Base-by-base conservation (phyloP, 2,888 invertebrate genomes). In the Aphrophora alni region DNA sequence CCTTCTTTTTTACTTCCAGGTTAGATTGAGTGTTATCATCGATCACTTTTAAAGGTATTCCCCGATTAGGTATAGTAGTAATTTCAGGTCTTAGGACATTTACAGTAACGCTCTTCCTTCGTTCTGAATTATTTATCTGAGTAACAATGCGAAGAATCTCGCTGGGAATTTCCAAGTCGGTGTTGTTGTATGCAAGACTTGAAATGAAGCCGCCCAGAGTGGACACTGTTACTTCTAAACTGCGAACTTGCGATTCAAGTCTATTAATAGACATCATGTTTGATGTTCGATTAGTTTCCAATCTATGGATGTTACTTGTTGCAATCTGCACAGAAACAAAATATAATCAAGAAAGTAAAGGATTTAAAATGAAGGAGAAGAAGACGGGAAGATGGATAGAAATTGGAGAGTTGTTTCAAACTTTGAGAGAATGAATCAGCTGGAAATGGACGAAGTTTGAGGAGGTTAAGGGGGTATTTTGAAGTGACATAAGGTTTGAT, bases 131-230 rank as follows among this genome's bases (percentile, higher is more conserved):
- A 51, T 89, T 88, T 71, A 93, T 86, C 88, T 92, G 94, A 33
- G 94, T 92, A 0, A 95, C 89, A 71, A 96, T 93, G 83, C 94
- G 90, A 76, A 94, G 91, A 4, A 96, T 92, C 82, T 96, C 95
- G 0, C 91, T 89, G 0, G 95, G 95, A 74, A 95, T 89, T 75
- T 95, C 95, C 17, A 93, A 88, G 69, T 93, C 92, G 68, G 92
- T 90, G 77, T 92, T 91, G 21, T 90, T 90, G 59, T 93, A 93
- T 26, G 93, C 91, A 77, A 95, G 87, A 4, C 91, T 91, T 7
- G 93, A 91, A n/a, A 96, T 91, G 87, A 93, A 95, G 1, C 92
- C 90, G 3, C 94, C 95, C 5, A 96, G 88, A 0, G 94, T 90
- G 0, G 92, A 90, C 0, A 96, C 91, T 0, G 95, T 95, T 12